phyloP scores from a whole-genome alignment of 2,888 invertebrate species.

The Eristalinus sepulchralis region DNA sequence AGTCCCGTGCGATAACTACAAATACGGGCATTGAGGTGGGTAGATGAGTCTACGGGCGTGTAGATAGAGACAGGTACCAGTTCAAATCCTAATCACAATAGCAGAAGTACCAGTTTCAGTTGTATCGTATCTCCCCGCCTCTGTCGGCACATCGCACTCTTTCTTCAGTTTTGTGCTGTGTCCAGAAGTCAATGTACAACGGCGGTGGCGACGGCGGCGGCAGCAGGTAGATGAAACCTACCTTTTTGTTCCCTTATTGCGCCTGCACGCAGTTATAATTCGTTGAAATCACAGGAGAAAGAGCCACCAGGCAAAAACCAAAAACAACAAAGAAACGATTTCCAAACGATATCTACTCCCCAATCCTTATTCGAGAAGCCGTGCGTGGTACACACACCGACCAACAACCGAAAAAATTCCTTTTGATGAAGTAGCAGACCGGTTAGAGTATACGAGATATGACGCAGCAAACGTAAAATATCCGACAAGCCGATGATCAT shows the following conservation, averaged over 20 bases:
- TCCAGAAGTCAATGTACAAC: constrained; percentile 68
- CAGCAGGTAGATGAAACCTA: constrained; percentile 62
- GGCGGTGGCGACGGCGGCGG: neutral
- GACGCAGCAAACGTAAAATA: constrained; percentile 71
- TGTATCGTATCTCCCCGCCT: constrained; percentile 28
- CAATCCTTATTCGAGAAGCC: constrained; percentile 42
- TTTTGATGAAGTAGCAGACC: constrained; percentile 60
- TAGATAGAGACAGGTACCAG: constrained; percentile 61
- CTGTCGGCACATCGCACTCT: constrained; percentile 46
- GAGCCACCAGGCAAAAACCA: neutral
- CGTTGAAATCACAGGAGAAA: neutral
- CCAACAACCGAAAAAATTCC: constrained; percentile 60
- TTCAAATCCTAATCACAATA: constrained; percentile 61
- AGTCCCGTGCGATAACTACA: constrained; percentile 57
- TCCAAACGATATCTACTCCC: constrained; percentile 41
- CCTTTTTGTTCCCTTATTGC: constrained; percentile 28
- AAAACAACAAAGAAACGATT: constrained; percentile 6
- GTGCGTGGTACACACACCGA: constrained; percentile 36
- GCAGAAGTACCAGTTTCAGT: constrained; percentile 65
- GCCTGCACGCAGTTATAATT: constrained; percentile 42
- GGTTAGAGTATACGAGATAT: constrained; percentile 60
- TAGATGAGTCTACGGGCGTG: constrained; percentile 54
- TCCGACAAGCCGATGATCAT: constrained; percentile 60
- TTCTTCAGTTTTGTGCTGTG: constrained; percentile 24
- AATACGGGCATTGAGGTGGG: constrained; percentile 67